Conservation (phyloP, 2,888 invertebrate genomes). For the Lepeophtheirus nordmannii region DNA sequence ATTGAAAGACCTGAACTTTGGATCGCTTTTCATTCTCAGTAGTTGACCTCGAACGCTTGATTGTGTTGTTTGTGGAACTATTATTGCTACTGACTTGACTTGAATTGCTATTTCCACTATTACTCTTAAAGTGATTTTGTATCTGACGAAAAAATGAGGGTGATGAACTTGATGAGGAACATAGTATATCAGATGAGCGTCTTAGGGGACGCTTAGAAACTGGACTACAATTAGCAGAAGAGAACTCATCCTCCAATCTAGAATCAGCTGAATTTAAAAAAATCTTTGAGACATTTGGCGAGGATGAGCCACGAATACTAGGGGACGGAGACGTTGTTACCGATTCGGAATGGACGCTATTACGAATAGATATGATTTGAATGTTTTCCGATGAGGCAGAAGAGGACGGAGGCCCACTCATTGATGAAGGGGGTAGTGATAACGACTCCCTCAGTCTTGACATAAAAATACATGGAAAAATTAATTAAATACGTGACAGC, state of each 20-base stretch:
- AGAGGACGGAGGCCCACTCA: not conserved
- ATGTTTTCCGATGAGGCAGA: constrained; percentile 5
- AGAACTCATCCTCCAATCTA: not conserved
- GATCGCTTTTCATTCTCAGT: constrained; percentile 8
- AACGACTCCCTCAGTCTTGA: not conserved
- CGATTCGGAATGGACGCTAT: constrained; percentile 1
- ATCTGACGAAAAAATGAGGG: constrained; percentile 13
- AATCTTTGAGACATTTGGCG: constrained; percentile 13
- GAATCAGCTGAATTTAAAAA: constrained; percentile 8
- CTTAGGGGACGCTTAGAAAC: not conserved
- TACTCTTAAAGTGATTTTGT: not conserved
- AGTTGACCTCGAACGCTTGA: constrained; percentile 11
- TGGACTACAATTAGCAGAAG: not conserved
- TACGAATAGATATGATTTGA: constrained; percentile 10
- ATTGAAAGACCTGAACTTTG: constrained; percentile 14
- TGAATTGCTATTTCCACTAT: not conserved
- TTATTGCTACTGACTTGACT: not conserved
- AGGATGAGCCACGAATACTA: not conserved
- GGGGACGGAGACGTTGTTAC: constrained; percentile 11
- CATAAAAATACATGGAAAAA: no score
- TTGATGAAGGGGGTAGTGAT: not conserved
- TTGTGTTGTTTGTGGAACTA: constrained; percentile 6
- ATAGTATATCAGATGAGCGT: not conserved
- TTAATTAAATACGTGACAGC: no score
- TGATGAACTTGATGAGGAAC: constrained; percentile 13